Conservation (phyloP, 2,888 invertebrate genomes). For the Hypselothyrea guttata region DNA sequence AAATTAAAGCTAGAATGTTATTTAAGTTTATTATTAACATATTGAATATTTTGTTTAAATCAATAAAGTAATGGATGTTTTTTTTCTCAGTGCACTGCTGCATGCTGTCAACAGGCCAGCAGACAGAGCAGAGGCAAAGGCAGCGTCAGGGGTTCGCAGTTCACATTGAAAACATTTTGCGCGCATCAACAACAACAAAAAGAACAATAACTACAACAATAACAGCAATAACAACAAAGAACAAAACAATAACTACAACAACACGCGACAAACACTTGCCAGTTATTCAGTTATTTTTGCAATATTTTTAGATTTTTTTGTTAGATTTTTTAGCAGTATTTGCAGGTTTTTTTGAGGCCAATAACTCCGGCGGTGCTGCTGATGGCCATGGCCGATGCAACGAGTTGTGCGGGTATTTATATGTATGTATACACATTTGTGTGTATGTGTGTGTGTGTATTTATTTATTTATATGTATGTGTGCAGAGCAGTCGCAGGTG, state of each 20-base stretch:
- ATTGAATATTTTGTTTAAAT: too few relatives aligned
- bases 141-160: conserved; percentile 9
- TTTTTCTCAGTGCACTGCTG: too few relatives aligned
- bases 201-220: conserved; percentile 24
- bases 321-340: conserved; percentile 56
- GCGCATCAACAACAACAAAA: conserved; percentile 51
- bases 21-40: too few relatives aligned
- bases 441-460: too few relatives aligned
- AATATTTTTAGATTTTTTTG: too few relatives aligned
- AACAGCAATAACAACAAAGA: conserved; percentile 29
- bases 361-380: conserved; percentile 58
- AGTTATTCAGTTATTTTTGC: conserved; percentile 46
- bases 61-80: too few relatives aligned
- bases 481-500: conserved; percentile 40
- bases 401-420: background rate
- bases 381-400: conserved; percentile 63
- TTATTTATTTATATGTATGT: too few relatives aligned
- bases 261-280: conserved; percentile 69
- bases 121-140: background rate
- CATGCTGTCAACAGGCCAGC: conserved; percentile 24
- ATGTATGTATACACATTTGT: too few relatives aligned
- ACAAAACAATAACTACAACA: conserved; percentile 16
- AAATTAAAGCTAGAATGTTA: too few relatives aligned
- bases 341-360: conserved; percentile 75
- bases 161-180: conserved; percentile 69